phyloP scores from a whole-genome alignment of 1,140 invertebrate species.

The Phthorimaea operculella region DNA sequence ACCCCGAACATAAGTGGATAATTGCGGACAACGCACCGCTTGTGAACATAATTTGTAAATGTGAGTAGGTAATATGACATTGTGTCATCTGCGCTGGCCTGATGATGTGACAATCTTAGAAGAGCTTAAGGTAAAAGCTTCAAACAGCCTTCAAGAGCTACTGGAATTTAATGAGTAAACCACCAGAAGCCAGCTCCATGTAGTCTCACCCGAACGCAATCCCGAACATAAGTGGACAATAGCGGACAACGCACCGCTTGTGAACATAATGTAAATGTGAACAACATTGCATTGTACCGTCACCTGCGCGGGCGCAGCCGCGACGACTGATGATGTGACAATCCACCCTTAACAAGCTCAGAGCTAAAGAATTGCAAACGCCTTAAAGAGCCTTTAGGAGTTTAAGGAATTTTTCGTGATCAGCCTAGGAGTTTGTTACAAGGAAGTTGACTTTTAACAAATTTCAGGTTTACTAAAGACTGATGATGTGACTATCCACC shows the following conservation, averaged over 20 bases:
- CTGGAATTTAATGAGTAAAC: too few relatives aligned
- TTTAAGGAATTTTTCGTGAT: too few relatives aligned
- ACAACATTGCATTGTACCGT: conserved; percentile 63
- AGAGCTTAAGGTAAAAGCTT: too few relatives aligned
- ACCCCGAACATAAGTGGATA: conserved; percentile 59
- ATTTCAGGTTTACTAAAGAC: too few relatives aligned
- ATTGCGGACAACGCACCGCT: conserved; percentile 55
- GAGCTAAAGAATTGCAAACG: too few relatives aligned
- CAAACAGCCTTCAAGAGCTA: too few relatives aligned
- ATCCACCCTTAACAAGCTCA: not conserved
- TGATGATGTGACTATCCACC: not conserved
- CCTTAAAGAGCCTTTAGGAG: too few relatives aligned
- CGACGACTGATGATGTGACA: conserved; percentile 3
- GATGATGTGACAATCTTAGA: conserved; percentile 1
- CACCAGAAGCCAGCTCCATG: conserved; percentile 13
- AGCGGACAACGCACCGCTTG: conserved; percentile 56
- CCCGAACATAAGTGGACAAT: conserved; percentile 61
- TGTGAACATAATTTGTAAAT: conserved; percentile 66
- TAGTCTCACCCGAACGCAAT: conserved; percentile 21
- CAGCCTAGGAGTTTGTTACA: too few relatives aligned
- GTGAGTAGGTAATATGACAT: conserved; percentile 63
- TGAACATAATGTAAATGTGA: conserved; percentile 66
- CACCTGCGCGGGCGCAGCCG: conserved; percentile 25
- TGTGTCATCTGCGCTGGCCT: conserved; percentile 45
- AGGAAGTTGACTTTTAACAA: too few relatives aligned